These are phyloP conservation scores for Riptortus pedestris DNA, from an alignment of 1,140 invertebrate genomes.

Conservation along the genomic window DNA sequence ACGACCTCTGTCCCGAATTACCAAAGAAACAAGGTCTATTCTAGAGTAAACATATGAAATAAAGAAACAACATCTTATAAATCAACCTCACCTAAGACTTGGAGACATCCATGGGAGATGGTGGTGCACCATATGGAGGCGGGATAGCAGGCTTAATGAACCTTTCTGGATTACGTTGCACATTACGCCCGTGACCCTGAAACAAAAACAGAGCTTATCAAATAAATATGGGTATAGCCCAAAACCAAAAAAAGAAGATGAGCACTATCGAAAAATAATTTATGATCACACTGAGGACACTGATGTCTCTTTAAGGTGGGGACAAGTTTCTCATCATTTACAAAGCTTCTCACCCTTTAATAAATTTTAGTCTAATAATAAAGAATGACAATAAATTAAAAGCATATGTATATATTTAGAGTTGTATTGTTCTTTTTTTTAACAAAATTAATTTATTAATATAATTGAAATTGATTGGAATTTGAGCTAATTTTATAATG, in stretches of 20 bases:
- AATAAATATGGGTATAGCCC: background rate
- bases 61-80: background rate
- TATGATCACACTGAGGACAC: too few species aligned
- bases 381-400: too few species aligned
- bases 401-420: too few species aligned
- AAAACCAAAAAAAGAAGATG: background rate
- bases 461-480: too few species aligned
- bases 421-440: too few species aligned
- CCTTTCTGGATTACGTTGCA: conserved; percentile 29
- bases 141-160: conserved; percentile 33
- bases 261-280: too few species aligned
- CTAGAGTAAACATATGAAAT: background rate
- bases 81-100: conserved; percentile 28
- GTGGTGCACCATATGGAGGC: conserved; percentile 26
- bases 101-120: conserved; percentile 32
- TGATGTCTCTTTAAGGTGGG: too few species aligned
- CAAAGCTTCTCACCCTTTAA: too few species aligned
- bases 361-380: too few species aligned
- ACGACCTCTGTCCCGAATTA: background rate
- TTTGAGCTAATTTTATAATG: too few species aligned
- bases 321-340: too few species aligned
- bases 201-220: background rate
- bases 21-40: background rate
- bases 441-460: too few species aligned
- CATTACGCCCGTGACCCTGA: conserved; percentile 12